Evolutionary conservation across 2,888 invertebrate species (phyloP).

Genomic region (Listrodromus nycthemerus): DNA sequence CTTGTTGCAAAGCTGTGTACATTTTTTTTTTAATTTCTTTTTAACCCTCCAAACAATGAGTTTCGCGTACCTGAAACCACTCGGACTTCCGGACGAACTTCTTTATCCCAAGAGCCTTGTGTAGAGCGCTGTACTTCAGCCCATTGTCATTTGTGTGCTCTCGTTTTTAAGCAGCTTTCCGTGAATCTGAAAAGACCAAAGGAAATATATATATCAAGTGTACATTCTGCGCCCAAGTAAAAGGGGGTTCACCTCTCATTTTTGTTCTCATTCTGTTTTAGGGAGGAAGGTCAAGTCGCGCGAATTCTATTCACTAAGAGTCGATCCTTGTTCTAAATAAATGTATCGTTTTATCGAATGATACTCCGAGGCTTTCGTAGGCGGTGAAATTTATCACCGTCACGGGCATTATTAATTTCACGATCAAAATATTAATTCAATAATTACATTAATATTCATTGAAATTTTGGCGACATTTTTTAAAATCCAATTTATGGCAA

Average conservation of each 20-base stretch:
- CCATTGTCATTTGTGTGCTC: conserved; percentile 78
- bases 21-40: background rate
- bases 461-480: too few species aligned
- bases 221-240: background rate
- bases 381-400: background rate
- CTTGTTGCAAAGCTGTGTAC: background rate
- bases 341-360: background rate
- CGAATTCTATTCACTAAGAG: conserved; percentile 4
- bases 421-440: too few species aligned
- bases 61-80: conserved; percentile 50
- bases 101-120: conserved; percentile 62
- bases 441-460: too few species aligned
- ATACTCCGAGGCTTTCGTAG: background rate
- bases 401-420: too few species aligned
- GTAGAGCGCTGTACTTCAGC: conserved; percentile 75
- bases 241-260: conserved; percentile 15
- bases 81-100: conserved; percentile 59
- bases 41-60: background rate
- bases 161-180: conserved; percentile 70
- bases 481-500: too few species aligned
- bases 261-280: background rate
- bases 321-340: background rate
- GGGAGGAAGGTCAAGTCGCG: conserved; percentile 1
- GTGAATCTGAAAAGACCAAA: conserved; percentile 65
- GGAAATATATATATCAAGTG: conserved; percentile 26